Base-by-base conservation (phyloP, 2,113 vertebrate species). In the Corapipo altera region DNA sequence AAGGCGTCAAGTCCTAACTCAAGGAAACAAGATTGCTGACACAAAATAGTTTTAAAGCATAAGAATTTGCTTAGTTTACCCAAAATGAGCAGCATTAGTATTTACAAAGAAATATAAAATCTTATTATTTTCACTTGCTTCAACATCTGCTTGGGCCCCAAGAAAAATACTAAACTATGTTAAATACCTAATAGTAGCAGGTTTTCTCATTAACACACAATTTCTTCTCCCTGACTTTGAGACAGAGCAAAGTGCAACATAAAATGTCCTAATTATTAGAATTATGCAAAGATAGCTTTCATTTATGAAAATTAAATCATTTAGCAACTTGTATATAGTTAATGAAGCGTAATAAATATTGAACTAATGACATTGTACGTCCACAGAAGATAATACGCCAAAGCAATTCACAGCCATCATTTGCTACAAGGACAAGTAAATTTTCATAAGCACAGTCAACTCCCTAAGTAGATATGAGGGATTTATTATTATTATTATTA, bases 341-440 rank as follows among this genome's bases (percentile, higher is more conserved):
- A 96, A 97, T 96, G 93, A 96, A 96, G 70, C 17, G 0, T 75
- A 97, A 93, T 91, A 91, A 96, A 91, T 93, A 91, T 91, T 96
- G 95, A 95, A 90, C 51, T 93, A 96, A 96, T 94, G 77, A 78
- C 77, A 93, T 46, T 92, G 37, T 88, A 96, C 91, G 54, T 61
- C 72, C 71, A 91, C 18, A 61, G 67, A 94, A 95, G 64, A 94
- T 77, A 89, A 88, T 64, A 89, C 22, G 37, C 46, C 84, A 92
- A 90, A 90, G 79, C 17, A 80, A 94, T 91, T 95, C 79, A 95
- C 32, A 81, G 51, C 15, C 75, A 84, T 79, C 33, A 73, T 93
- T 85, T 83, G 11, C 65, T 77, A 66, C 30, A 82, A 82, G 55
- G 72, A 52, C 30, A 58, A 82, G 58, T 72, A 78, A 77, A 89